phyloP scores from a whole-genome alignment of 2,797 vertebrate genomes.

The Carapus acus region DNA sequence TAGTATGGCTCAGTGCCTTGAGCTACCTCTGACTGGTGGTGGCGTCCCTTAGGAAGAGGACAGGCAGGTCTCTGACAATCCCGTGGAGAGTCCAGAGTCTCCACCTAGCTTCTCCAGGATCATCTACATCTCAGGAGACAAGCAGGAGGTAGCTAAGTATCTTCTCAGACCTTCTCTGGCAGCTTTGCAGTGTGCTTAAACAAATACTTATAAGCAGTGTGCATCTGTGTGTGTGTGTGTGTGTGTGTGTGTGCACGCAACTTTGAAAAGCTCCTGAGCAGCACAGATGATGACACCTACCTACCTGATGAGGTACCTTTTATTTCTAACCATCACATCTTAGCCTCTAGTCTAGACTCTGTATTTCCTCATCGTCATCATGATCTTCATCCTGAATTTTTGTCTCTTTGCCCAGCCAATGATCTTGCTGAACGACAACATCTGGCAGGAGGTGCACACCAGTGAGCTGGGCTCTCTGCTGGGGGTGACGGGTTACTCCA shows the following conservation, averaged over 20 bases:
- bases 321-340: not conserved
- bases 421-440: slow-evolving; percentile 42
- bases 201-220: too few relatives aligned
- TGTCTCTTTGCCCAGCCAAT: slow-evolving; percentile 47
- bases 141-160: slow-evolving; percentile 65
- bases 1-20: too few relatives aligned
- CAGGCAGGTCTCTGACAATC: slow-evolving; percentile 42
- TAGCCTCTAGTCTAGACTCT: too few relatives aligned
- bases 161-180: too few relatives aligned
- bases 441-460: slow-evolving; percentile 49
- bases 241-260: too few relatives aligned
- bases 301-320: slow-evolving; percentile 60
- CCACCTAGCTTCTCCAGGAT: slow-evolving; percentile 58
- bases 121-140: slow-evolving; percentile 54
- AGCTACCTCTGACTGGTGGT: not conserved
- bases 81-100: slow-evolving; percentile 45
- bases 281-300: slow-evolving; percentile 67
- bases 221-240: not conserved
- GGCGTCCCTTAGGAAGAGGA: slow-evolving; percentile 41
- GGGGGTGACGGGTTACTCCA: slow-evolving; percentile 49
- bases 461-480: slow-evolving; percentile 50
- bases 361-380: too few relatives aligned
- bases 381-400: too few relatives aligned
- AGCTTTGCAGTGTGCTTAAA: too few relatives aligned
- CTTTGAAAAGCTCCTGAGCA: slow-evolving; percentile 61